Percentiles rank a stretch among this genome's conserved stretches.
These are phyloP conservation scores for Microcebus griseorufus DNA, from an alignment of 2,113 vertebrate species.

Conservation along the genomic window DNA sequence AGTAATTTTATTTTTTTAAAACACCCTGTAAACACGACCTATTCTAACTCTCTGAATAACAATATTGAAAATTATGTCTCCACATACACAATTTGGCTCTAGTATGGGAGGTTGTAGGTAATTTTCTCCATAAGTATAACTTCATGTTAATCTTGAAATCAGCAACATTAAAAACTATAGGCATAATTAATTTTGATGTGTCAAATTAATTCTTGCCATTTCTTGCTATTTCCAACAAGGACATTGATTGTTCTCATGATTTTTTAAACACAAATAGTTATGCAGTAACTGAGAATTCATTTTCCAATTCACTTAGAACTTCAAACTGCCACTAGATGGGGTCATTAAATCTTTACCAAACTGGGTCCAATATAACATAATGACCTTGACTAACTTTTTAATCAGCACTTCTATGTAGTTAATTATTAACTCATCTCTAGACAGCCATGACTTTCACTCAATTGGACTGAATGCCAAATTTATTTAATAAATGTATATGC, in stretches of 20 bases:
- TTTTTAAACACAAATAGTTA: conserved; percentile 32
- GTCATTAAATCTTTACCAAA: conserved; percentile 60
- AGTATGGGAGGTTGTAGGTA: not conserved
- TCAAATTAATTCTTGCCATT: conserved; percentile 37
- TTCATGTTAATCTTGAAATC: conserved; percentile 43
- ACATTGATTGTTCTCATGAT: conserved; percentile 12
- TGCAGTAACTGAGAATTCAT: not conserved
- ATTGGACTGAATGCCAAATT: conserved; percentile 5
- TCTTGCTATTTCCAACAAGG: conserved; percentile 40
- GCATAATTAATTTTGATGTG: conserved; percentile 53
- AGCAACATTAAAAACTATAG: not conserved
- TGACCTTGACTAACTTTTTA: conserved; percentile 1
- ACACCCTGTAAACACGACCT: not conserved
- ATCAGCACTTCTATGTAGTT: not conserved
- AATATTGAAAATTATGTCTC: conserved; percentile 52
- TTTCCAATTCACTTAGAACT: conserved; percentile 42
- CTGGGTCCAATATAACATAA: not conserved
- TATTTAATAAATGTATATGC: conserved; percentile 33
- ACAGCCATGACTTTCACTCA: not conserved
- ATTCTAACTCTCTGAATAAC: not conserved
- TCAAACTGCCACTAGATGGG: conserved; percentile 60
- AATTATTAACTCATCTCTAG: not conserved
- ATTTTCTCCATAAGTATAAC: not conserved
- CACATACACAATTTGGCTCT: not conserved
- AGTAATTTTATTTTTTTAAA: conserved; percentile 24